Evolutionary conservation across 1,140 invertebrate species (phyloP), one percentile per base, ranked within the genome.

Genomic region (Drosophila sp.): DNA sequence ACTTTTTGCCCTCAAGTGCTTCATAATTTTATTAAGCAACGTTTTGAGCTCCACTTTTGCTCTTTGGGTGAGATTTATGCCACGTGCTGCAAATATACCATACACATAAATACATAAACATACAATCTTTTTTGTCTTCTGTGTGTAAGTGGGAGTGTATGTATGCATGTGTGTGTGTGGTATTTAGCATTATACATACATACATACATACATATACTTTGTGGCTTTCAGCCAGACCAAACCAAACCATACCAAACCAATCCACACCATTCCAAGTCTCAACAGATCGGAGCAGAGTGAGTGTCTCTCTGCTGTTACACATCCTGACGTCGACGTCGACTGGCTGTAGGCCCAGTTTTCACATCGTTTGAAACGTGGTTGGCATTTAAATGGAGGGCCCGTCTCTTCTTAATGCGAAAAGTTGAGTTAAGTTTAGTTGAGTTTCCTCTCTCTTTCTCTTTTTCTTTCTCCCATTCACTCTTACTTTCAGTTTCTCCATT

Each of bases 21-120:
- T 83, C 80, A 83, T 79, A 84, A 79, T 84, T 83, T 73, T 79
- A 84, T 76, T 76, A 84, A 61, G 68, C 68, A 70, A 69, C 62
- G 57, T 63, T 79, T 74, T 63, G 33, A 40, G 32, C 64, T 50
- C 32, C 54, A 44, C 35, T n/a, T 56, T 55, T 62, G 54, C 33
- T 23, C 29, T 41, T 11, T 32, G 61, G 50, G 58, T 80, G 77
- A 66, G 72, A 80, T 79, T 76, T 70, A 66, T 80, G 70, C 73
- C 81, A 85, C 81, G 75, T 84, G 81, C 74, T 71, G 62, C 65
- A 67, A 77, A 71, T 70, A 80, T 66, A 71, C 68, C 29, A 25
- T 32, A 32, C 17, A 62, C 10, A 47, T 50, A 60, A 60, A 33
- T 35, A 23, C 10, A 38, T 23, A 25, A 58, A 25, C 57, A 38